Conservation (phyloP, 1,140 invertebrate species). For the Eubasilissa regina region DNA sequence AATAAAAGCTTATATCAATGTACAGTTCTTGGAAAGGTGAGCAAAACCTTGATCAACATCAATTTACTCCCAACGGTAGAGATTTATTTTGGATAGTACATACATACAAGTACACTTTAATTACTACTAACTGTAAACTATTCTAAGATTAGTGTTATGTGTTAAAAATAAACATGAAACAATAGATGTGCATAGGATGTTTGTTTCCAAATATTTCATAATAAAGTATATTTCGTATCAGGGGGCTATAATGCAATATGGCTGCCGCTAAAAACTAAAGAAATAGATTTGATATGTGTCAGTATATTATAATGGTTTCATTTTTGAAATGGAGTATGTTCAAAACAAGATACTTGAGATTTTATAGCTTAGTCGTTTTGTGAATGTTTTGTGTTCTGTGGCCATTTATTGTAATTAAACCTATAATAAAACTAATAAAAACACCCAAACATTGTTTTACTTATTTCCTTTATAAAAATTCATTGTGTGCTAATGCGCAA, state of each 20-base stretch:
- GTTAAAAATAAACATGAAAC: conserved; percentile 57
- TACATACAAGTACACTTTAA: conserved; percentile 52
- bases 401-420: conserved; percentile 61
- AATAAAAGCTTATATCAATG: conserved; percentile 60
- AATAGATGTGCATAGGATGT: conserved; percentile 61
- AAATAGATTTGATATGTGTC: conserved; percentile 61
- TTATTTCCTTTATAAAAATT: background rate
- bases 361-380: conserved; percentile 61
- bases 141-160: conserved; percentile 59
- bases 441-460: conserved; percentile 44
- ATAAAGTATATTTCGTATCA: conserved; percentile 58
- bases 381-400: conserved; percentile 61
- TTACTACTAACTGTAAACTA: conserved; percentile 54
- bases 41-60: conserved; percentile 54
- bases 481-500: too few relatives aligned
- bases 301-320: conserved; percentile 51
- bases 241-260: conserved; percentile 53
- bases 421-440: conserved; percentile 60
- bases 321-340: conserved; percentile 45
- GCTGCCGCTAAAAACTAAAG: conserved; percentile 52
- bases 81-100: conserved; percentile 61
- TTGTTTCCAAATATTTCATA: conserved; percentile 56
- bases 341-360: conserved; percentile 55
- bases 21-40: conserved; percentile 58
- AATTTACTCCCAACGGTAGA: conserved; percentile 54